Percentiles rank a stretch among this genome's conserved stretches.
Conservation (phyloP, 92 coral and sea anemone genomes). For the Pocillopora meandrina region DNA sequence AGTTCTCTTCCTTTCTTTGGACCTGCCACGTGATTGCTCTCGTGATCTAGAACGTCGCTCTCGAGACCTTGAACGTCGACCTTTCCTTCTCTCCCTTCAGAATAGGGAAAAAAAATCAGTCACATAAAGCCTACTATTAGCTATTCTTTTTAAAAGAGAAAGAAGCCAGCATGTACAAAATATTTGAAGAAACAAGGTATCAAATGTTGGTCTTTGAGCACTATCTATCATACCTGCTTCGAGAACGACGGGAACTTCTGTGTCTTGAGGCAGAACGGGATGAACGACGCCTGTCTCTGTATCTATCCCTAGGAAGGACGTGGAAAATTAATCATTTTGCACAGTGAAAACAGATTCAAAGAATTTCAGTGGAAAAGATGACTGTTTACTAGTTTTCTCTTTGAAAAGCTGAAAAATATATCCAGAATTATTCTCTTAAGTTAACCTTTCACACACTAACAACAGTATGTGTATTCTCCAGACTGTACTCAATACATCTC, state of each 20-base stretch:
- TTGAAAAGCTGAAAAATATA: no score
- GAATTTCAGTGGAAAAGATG: background rate
- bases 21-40: conserved; percentile 60
- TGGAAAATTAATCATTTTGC: background rate
- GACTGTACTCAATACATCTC: no score
- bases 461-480: no score
- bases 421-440: no score
- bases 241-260: conserved; percentile 62
- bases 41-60: conserved; percentile 41
- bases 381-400: no score
- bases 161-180: no score
- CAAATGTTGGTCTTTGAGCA: no score
- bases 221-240: conserved; percentile 48
- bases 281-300: conserved; percentile 63
- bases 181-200: no score
- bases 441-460: no score
- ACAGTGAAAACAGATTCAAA: background rate
- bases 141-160: no score
- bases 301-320: conserved; percentile 44
- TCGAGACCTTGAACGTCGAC: conserved; percentile 73
- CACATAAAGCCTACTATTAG: no score
- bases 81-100: conserved; percentile 64
- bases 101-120: background rate
- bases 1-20: conserved; percentile 63
- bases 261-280: conserved; percentile 74